Evolutionary conservation across 2,888 invertebrate species (phyloP).

Genomic region (Drosophila austrosaltans): DNA sequence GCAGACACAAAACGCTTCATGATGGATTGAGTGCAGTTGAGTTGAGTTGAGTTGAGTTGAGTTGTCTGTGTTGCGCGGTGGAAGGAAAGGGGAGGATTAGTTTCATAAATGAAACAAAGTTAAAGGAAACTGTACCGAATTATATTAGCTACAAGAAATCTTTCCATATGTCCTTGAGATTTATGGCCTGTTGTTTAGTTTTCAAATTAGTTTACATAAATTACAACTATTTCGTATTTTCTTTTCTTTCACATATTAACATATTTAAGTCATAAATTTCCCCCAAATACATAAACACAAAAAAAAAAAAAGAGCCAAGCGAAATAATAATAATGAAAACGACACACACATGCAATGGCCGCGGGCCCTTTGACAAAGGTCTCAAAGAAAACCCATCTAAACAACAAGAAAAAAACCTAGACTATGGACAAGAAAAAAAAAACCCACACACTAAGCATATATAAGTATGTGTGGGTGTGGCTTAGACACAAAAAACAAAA

Average conservation of each 20-base stretch:
- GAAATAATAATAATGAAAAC: conserved; percentile 26
- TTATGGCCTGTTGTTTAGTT: conserved; percentile 1
- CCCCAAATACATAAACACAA: conserved; percentile 28
- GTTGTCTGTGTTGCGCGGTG: neutral
- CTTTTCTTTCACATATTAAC: conserved; percentile 60
- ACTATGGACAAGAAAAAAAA: neutral
- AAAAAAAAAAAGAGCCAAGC: conserved; percentile 37
- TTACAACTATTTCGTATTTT: conserved; percentile 51
- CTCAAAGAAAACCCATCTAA: conserved; percentile 47
- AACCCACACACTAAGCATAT: neutral
- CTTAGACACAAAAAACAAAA: neutral
- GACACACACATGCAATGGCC: conserved; percentile 61
- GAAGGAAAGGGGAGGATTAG: neutral
- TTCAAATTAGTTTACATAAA: conserved; percentile 58
- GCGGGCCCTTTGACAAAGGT: conserved; percentile 43
- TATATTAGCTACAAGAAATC: neutral
- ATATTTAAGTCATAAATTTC: conserved; percentile 57
- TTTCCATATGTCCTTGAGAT: conserved; percentile 4
- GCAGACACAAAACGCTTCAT: neutral
- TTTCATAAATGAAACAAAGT: neutral
- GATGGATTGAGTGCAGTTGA: neutral
- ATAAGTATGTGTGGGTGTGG: neutral
- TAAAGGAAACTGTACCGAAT: neutral
- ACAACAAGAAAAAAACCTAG: conserved; percentile 28
- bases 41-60: neutral